phyloP scores from a whole-genome alignment of 1,140 invertebrate genomes.

The Drosophila guanche region DNA sequence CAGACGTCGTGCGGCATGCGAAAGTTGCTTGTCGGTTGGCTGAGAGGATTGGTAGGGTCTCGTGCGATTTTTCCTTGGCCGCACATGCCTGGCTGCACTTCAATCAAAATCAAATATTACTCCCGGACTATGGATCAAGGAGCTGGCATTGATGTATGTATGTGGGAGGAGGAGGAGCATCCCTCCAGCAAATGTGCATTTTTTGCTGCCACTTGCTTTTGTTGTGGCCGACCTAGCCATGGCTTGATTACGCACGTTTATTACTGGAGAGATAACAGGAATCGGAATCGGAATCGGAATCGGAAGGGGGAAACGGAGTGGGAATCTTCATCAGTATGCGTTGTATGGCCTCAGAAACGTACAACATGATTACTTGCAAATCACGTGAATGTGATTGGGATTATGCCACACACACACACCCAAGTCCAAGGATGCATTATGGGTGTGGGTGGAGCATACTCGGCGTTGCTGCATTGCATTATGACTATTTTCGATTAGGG shows the following conservation, averaged over 20 bases:
- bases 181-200: slow-evolving; percentile 11
- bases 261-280: slow-evolving; percentile 55
- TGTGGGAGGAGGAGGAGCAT: slow-evolving; percentile 6
- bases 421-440: slow-evolving; percentile 4
- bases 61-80: slow-evolving; percentile 64
- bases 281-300: slow-evolving; percentile 12
- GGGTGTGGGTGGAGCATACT: background rate
- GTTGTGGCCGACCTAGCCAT: slow-evolving; percentile 32
- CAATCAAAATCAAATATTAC: slow-evolving; percentile 81
- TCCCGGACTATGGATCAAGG: slow-evolving; percentile 13
- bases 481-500: background rate
- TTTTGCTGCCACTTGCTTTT: slow-evolving; percentile 9
- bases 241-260: slow-evolving; percentile 79
- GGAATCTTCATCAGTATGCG: slow-evolving; percentile 66
- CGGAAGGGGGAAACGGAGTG: background rate
- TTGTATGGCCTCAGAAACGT: slow-evolving; percentile 65
- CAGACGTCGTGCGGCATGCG: background rate
- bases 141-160: background rate
- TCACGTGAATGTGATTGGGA: slow-evolving; percentile 73
- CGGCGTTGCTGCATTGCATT: background rate
- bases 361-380: slow-evolving; percentile 81
- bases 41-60: slow-evolving; percentile 32
- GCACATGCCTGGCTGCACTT: slow-evolving; percentile 70
- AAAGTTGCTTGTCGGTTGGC: slow-evolving; percentile 5
- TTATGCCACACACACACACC: slow-evolving; percentile 53